Evolutionary conservation across 2,888 invertebrate species (phyloP), one percentile per base, ranked within the genome.

Genomic region (Priocnemis perturbator): DNA sequence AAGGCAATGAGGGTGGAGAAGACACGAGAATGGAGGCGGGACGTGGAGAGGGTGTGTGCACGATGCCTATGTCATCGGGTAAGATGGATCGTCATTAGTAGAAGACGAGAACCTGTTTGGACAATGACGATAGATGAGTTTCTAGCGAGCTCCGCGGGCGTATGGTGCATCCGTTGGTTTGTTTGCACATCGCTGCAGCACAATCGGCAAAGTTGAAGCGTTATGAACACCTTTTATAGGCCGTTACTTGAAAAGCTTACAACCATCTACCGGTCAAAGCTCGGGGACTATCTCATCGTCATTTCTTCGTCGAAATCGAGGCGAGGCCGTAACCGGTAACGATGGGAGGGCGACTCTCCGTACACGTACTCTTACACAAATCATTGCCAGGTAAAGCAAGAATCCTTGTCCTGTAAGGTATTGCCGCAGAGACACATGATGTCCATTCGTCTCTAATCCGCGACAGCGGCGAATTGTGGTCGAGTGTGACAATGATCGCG

Each of bases 61-160:
- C 9, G 47, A 4, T 30, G 50, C 63, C 58, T 58, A 59, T 74
- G 74, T 64, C 71, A 67, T 56, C 37, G 37, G 15, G 47, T 3
- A 72, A 72, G 74, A 74, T 74, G 66, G 69, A 74, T 74, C 64
- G 64, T 58, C 61, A 58, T 72, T 47, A 61, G 15, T 63, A 66
- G 60, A 59, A 66, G 19, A 68, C 71, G 69, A 72, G 79, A 82
- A 82, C 81, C 82, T 82, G 82, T 82, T 82, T 81, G 74, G 77
- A 81, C 80, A 79, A 78, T 81, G 79, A 78, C 77, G 75, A 76
- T 78, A 81, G 78, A 78, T 75, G 71, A 66, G 64, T 73, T 75
- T 75, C 70, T 70, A 73, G 67, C 73, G 26, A 63, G 56, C 9
- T 53, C 60, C 58, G 60, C 70, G 68, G 63, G 45, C 9, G 45